Conservation (phyloP, 1,140 invertebrate genomes). For the Zaprionus tsacasi region DNA sequence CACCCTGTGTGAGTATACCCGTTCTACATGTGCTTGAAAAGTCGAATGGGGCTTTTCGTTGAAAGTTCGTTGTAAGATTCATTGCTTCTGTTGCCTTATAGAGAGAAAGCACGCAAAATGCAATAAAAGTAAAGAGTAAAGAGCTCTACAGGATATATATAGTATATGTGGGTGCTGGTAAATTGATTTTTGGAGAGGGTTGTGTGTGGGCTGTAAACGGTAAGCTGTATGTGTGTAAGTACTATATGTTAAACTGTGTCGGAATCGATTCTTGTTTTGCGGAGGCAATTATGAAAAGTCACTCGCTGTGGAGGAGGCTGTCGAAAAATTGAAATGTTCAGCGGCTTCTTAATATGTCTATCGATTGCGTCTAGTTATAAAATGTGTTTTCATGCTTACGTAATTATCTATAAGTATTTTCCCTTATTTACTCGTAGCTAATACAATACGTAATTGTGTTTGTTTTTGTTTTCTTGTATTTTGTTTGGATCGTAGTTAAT, state of each 20-base stretch:
- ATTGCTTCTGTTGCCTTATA: conserved; percentile 34
- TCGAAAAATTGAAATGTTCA: conserved; percentile 17
- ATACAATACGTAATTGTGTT: conserved; percentile 50
- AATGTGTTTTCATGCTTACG: conserved; percentile 49
- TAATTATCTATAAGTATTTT: conserved; percentile 22
- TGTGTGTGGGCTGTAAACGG: not conserved
- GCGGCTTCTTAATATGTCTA: conserved; percentile 59
- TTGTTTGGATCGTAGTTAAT: conserved; percentile 27
- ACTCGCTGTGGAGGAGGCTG: conserved; percentile 19
- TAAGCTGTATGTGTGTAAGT: not conserved
- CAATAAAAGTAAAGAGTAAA: conserved; percentile 29
- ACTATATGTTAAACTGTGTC: not conserved
- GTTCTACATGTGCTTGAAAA: conserved; percentile 10
- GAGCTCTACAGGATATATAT: not conserved
- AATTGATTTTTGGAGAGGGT: not conserved
- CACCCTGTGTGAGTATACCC: conserved; percentile 11
- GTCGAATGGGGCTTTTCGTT: conserved; percentile 12
- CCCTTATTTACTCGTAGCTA: conserved; percentile 51
- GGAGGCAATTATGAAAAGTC: conserved; percentile 20
- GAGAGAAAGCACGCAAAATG: conserved; percentile 33
- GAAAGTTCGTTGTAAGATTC: conserved; percentile 44
- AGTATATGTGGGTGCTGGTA: not conserved
- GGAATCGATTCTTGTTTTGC: conserved; percentile 13
- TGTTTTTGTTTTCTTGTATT: conserved; percentile 6
- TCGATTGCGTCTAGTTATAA: conserved; percentile 44